Evolutionary conservation across 1,140 invertebrate genomes (phyloP).

Genomic region (Chionoecetes opilio): DNA sequence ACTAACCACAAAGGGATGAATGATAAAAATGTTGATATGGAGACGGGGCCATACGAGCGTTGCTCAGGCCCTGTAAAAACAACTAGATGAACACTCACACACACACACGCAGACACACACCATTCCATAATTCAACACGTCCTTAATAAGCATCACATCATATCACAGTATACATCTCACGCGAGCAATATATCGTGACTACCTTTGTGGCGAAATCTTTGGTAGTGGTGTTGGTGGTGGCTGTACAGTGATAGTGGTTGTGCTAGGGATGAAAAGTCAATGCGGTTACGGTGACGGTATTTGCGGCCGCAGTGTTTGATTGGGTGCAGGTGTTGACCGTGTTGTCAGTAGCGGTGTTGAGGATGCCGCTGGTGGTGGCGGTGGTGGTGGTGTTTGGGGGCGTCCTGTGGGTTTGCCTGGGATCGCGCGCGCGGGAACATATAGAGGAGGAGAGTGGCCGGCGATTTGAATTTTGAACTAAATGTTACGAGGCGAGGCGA

Average conservation of each 20-base stretch:
- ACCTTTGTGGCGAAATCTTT: too few species aligned
- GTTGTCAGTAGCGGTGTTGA: neutral
- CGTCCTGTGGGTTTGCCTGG: neutral
- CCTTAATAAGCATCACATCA: neutral
- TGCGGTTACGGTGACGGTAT: neutral
- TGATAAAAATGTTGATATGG: too few species aligned
- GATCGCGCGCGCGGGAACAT: neutral
- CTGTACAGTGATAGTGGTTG: constrained; percentile 23
- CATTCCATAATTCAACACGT: neutral
- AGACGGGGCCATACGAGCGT: too few species aligned
- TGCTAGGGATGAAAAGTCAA: neutral
- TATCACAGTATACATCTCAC: neutral
- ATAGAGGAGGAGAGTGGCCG: neutral
- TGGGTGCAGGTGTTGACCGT: too few species aligned
- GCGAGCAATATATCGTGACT: too few species aligned
- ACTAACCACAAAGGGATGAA: too few species aligned
- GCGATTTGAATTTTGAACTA: constrained; percentile 54
- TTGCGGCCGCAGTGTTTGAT: neutral
- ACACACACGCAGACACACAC: neutral
- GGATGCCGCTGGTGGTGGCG: neutral
- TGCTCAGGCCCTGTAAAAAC: too few species aligned
- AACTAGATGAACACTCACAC: too few species aligned
- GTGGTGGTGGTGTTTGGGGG: neutral
- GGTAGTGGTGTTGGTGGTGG: neutral
- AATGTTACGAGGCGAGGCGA: neutral